These are phyloP conservation scores for Heteronetta atricapilla DNA, from an alignment of 2,113 vertebrate genomes.

Conservation along the genomic window DNA sequence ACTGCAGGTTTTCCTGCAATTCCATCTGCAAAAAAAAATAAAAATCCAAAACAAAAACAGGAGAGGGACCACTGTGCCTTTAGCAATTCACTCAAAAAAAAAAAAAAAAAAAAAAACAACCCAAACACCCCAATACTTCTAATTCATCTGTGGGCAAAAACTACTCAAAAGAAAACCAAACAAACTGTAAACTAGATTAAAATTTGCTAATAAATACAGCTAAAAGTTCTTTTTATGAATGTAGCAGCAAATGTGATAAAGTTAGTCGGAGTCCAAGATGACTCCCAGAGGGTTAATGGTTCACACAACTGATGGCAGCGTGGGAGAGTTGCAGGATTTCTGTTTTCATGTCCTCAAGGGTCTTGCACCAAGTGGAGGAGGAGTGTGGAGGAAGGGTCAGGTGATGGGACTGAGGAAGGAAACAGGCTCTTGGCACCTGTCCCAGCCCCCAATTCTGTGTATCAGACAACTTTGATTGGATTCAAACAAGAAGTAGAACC, in stretches of 20 bases:
- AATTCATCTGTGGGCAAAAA: constrained; percentile 66
- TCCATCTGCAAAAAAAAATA: constrained; percentile 49
- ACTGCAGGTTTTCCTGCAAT: constrained; percentile 61
- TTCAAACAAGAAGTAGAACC: constrained; percentile 66
- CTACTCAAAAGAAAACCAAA: constrained; percentile 52
- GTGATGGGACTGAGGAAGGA: constrained; percentile 30
- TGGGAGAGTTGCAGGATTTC: constrained; percentile 74
- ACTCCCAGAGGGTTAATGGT: constrained; percentile 71
- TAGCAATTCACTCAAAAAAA: constrained; percentile 46
- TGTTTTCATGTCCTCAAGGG: constrained; percentile 70
- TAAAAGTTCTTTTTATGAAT: constrained; percentile 73
- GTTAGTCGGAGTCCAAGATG: constrained; percentile 67
- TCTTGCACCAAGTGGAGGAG: constrained; percentile 76
- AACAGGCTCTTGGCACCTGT: constrained; percentile 58
- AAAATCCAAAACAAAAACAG: constrained; percentile 44
- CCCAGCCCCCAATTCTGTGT: constrained; percentile 49
- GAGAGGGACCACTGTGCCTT: constrained; percentile 70
- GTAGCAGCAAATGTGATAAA: constrained; percentile 80
- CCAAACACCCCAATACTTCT: constrained; percentile 56
- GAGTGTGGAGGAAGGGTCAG: constrained; percentile 63
- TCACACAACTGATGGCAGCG: constrained; percentile 72
- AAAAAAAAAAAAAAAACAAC: not conserved
- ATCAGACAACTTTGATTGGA: constrained; percentile 72
- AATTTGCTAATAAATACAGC: constrained; percentile 77
- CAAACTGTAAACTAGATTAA: constrained; percentile 73